Evolutionary conservation across 2,888 invertebrate genomes (phyloP).

Genomic region (Caenorhabditis japonica): DNA sequence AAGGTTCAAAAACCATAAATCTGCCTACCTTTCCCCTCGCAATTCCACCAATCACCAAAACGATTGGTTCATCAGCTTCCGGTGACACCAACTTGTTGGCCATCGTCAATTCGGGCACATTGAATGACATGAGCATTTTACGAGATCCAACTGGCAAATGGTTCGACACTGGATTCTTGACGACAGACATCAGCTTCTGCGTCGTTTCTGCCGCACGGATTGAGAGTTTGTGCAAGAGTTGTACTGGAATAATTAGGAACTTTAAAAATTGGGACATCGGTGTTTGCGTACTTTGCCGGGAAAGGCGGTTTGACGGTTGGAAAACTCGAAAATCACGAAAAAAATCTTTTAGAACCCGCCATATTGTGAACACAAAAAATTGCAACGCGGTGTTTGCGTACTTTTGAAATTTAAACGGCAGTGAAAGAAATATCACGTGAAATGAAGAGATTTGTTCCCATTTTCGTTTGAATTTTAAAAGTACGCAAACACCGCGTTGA

Average conservation of each 20-base stretch:
- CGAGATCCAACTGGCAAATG: conserved; percentile 94
- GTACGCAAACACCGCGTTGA: too few species aligned
- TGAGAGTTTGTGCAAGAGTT: conserved; percentile 92
- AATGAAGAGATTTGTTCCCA: too few species aligned
- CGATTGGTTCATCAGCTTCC: conserved; percentile 82
- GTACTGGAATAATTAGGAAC: conserved; percentile 82
- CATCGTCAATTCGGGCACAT: conserved; percentile 75
- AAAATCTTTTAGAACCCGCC: too few species aligned
- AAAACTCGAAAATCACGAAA: too few species aligned
- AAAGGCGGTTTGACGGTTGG: too few species aligned
- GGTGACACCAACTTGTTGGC: conserved; percentile 59
- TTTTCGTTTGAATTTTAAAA: too few species aligned
- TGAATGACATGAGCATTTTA: conserved; percentile 91
- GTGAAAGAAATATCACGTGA: too few species aligned
- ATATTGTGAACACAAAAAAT: too few species aligned
- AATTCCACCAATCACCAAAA: conserved; percentile 94
- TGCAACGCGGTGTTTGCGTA: too few species aligned
- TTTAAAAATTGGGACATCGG: background rate
- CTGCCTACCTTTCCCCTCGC: conserved; percentile 89
- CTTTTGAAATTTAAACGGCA: too few species aligned
- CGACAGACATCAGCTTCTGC: conserved; percentile 88
- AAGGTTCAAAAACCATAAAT: background rate
- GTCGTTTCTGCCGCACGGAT: conserved; percentile 91
- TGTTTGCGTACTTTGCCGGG: too few species aligned
- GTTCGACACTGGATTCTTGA: conserved; percentile 93